Base-by-base conservation (phyloP, 2,797 vertebrate species). In the Channallabes apus region DNA sequence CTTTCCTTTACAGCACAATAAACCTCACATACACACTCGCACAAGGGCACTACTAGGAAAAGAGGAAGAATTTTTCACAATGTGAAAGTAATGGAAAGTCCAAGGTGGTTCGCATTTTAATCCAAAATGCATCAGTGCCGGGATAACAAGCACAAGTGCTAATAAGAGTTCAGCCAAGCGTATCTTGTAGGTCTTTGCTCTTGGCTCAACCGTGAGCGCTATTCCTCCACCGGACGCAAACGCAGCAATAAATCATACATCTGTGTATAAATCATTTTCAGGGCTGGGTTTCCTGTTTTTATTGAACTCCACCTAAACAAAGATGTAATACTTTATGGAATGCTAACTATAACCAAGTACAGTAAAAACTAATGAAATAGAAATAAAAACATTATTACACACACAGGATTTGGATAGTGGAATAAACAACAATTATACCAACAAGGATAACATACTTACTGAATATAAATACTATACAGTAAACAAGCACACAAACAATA, bases 1-100 rank as follows among this genome's bases (percentile, higher is more conserved):
- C 83, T 88, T 90, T 90, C 88, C 87, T 87, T 84, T 51, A 22
- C n/a, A 72, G 73, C 59, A 89, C 89, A 88, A 84, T 89, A 82
- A 85, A 59, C 24, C 54, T 80, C 46, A 84, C 22, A 32, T 2
- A 32, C 58, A 58, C 72, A 27, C 12, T 29, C 20, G 59, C 14
- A 58, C 68, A 81, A 41, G n/a, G 58, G 73, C 84, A 62, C 56
- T 71, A 71, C 59, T 59, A 56, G 38, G 58, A 69, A 69, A 84
- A 86, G 68, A 68, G 29, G 61, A 84, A 82, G 20, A 38, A 18
- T 79, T 14, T 1, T 8, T 84, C 56, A 64, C 29, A 61, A 18
- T 4, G 17, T 79, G 22, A 87, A 54, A 67, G 54, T 71, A 65
- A 35, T 38, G 69, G 58, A 82, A 82, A 82, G 82, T 81, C 65